Evolutionary conservation across 2,888 invertebrate genomes (phyloP).

Genomic region (Heteromyza rotundicornis): DNA sequence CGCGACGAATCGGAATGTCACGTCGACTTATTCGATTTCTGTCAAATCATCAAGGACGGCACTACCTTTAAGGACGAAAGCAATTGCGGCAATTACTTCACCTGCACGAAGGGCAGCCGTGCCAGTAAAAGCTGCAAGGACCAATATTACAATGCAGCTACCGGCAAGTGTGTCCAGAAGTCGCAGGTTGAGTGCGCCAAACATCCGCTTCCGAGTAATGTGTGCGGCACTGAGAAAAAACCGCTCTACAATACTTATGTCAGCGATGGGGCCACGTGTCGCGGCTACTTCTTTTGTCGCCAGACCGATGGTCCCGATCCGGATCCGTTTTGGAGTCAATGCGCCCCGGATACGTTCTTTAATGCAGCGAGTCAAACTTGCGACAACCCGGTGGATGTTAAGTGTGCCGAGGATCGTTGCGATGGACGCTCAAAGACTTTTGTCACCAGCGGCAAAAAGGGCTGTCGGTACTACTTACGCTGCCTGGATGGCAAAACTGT

Average conservation of each 20-base stretch:
- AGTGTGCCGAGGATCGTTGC: conserved; percentile 48
- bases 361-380: conserved; percentile 35
- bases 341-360: conserved; percentile 44
- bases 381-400: conserved; percentile 32
- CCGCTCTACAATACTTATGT: conserved; percentile 35
- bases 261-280: conserved; percentile 38
- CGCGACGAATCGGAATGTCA: conserved; percentile 32
- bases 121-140: conserved; percentile 30
- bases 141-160: conserved; percentile 34
- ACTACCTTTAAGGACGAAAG: conserved; percentile 38
- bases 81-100: conserved; percentile 36
- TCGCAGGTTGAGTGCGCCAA: conserved; percentile 27
- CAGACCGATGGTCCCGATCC: conserved; percentile 30
- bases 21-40: conserved; percentile 38
- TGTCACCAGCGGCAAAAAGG: conserved; percentile 39
- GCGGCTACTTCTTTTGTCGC: conserved; percentile 48
- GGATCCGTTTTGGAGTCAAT: conserved; percentile 42
- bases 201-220: conserved; percentile 37
- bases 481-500: conserved; percentile 38
- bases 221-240: conserved; percentile 37
- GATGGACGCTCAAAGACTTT: conserved; percentile 46
- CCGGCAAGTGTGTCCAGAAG: conserved; percentile 34
- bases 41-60: conserved; percentile 41
- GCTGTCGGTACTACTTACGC: conserved; percentile 48
- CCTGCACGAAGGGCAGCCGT: conserved; percentile 36